phyloP scores from a whole-genome alignment of 1,140 invertebrate species.

The Cyclina sinensis region DNA sequence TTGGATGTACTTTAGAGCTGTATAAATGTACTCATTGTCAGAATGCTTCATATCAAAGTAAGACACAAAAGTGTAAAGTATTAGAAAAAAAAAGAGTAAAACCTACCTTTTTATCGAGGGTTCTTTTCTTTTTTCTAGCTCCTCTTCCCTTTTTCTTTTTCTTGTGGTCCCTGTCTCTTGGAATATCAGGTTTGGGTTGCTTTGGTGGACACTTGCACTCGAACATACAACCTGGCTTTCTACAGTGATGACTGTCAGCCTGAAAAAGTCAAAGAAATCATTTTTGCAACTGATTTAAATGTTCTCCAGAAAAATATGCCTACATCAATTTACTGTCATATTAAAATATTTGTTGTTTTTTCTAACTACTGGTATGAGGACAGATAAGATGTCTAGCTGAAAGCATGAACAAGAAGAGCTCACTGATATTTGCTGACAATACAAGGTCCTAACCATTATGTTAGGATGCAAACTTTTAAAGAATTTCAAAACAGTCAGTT shows the following conservation, averaged over 20 bases:
- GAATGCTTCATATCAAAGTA: no score
- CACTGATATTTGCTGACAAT: no score
- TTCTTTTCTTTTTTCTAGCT: conserved; percentile 36
- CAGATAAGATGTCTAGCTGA: no score
- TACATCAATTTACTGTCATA: not conserved
- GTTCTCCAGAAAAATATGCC: not conserved
- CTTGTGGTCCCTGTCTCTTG: conserved; percentile 1
- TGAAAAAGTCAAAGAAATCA: not conserved
- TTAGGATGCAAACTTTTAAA: no score
- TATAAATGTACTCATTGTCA: no score
- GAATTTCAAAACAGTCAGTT: no score
- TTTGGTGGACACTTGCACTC: conserved; percentile 71
- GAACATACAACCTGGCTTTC: conserved; percentile 75
- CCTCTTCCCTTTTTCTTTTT: conserved; percentile 43
- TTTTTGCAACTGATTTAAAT: not conserved
- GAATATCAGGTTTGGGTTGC: conserved; percentile 53
- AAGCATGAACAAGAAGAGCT: no score
- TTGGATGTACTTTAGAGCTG: no score
- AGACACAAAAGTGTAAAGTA: no score
- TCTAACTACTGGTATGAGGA: not conserved
- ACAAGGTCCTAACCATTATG: no score
- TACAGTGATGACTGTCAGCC: conserved; percentile 64
- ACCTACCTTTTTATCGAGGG: conserved; percentile 26
- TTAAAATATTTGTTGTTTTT: not conserved
- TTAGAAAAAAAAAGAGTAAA: no score